Percentiles rank a stretch among this genome's conserved stretches.
Evolutionary conservation across 2,888 invertebrate genomes (phyloP).

Genomic region (Lydus trimaculatus): DNA sequence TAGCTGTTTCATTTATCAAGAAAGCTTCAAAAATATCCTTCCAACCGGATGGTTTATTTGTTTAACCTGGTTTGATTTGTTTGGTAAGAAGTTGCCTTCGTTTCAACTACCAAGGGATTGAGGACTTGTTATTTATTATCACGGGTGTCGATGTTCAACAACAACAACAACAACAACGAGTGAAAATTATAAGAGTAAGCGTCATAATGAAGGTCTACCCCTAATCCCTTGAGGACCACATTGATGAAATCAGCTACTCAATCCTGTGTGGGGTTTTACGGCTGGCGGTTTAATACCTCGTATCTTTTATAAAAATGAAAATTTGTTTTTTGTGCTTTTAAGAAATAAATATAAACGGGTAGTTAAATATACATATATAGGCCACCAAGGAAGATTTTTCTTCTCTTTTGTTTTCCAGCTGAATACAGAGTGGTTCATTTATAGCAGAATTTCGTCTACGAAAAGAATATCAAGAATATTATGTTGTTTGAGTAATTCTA

Average conservation of each 20-base stretch:
- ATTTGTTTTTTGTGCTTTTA: background rate
- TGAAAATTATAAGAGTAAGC: conserved; percentile 6
- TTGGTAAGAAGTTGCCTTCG: background rate
- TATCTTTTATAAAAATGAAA: conserved; percentile 41
- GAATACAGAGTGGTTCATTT: too few relatives aligned
- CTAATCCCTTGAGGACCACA: conserved; percentile 34
- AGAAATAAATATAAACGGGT: background rate
- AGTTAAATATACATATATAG: too few relatives aligned
- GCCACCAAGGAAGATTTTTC: too few relatives aligned
- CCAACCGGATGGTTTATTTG: background rate
- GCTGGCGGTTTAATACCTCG: conserved; percentile 46
- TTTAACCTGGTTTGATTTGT: conserved; percentile 10
- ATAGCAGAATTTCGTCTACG: too few relatives aligned
- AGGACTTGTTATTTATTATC: conserved; percentile 6
- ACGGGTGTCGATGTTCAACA: background rate
- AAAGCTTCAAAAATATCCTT: background rate
- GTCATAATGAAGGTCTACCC: conserved; percentile 18
- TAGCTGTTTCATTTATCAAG: background rate
- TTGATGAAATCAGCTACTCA: conserved; percentile 52
- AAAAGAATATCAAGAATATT: background rate
- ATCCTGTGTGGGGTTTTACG: conserved; percentile 47
- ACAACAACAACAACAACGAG: background rate
- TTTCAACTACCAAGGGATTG: background rate
- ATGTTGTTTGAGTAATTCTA: background rate
- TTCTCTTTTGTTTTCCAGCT: too few relatives aligned